A percentile compares a stretch with the other conserved stretches of the same genome.
Conservation (phyloP, 2,888 invertebrate species). For the Lepas anatifera region DNA sequence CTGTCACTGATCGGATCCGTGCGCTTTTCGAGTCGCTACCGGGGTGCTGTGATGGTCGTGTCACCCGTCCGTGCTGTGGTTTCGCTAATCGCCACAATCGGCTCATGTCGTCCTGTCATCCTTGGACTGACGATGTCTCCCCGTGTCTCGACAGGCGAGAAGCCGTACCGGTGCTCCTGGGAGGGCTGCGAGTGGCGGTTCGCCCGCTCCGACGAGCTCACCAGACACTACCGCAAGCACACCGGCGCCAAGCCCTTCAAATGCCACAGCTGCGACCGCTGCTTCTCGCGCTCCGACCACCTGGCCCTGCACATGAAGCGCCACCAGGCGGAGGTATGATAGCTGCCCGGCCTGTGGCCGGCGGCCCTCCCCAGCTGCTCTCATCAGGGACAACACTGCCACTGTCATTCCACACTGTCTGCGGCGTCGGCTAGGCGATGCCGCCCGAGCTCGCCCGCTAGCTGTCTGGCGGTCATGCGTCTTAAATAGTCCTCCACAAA, state of each 20-base stretch:
- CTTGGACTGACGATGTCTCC: background rate
- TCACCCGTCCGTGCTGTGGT: too few species aligned
- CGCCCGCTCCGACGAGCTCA: conserved; percentile 88
- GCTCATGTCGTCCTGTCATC: too few species aligned
- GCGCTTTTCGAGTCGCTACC: too few species aligned
- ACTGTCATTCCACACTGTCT: background rate
- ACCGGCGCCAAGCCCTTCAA: conserved; percentile 95
- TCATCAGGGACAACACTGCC: conserved; percentile 7
- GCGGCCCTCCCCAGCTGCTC: background rate
- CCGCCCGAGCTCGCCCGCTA: background rate
- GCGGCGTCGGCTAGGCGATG: background rate
- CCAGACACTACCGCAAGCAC: conserved; percentile 93
- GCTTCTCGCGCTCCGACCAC: conserved; percentile 94
- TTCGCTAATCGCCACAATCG: too few species aligned
- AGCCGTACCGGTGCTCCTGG: conserved; percentile 96
- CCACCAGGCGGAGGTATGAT: conserved; percentile 40
- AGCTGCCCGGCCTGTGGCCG: too few species aligned
- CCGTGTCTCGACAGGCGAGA: conserved; percentile 64
- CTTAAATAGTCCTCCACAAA: too few species aligned
- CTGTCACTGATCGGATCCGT: too few species aligned
- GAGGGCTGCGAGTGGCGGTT: conserved; percentile 96
- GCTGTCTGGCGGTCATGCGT: too few species aligned
- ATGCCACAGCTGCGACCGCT: conserved; percentile 89
- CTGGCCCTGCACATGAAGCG: conserved; percentile 92
- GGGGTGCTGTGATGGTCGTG: too few species aligned